Evolutionary conservation across 2,797 vertebrate genomes (phyloP).

Genomic region (Takifugu ocellatus): DNA sequence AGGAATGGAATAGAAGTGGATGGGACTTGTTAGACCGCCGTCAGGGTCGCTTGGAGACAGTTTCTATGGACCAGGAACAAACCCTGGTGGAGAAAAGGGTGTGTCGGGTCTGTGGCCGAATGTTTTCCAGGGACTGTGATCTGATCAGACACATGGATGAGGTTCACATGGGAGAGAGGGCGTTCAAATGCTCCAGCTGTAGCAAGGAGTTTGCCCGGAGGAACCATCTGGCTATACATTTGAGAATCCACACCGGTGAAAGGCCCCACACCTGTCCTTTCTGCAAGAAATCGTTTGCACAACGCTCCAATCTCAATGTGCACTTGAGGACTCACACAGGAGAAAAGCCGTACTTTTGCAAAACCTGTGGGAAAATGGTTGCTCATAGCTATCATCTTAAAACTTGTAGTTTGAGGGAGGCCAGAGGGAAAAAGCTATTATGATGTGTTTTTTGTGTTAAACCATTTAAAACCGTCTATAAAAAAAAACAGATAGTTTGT

Average conservation of each 20-base stretch:
- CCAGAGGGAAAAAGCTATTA: background rate
- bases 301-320: constrained; percentile 37
- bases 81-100: background rate
- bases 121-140: constrained; percentile 15
- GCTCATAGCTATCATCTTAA: constrained; percentile 33
- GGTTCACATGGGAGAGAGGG: constrained; percentile 14
- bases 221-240: constrained; percentile 23
- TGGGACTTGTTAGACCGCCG: no score
- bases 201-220: constrained; percentile 19
- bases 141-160: constrained; percentile 25
- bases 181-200: constrained; percentile 34
- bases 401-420: background rate
- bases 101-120: constrained; percentile 27
- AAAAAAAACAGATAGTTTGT: no score
- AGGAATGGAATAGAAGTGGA: background rate
- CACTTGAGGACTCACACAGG: constrained; percentile 41
- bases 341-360: constrained; percentile 40
- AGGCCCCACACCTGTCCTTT: constrained; percentile 32
- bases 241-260: constrained; percentile 41
- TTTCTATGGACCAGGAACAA: background rate
- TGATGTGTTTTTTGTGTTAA: background rate
- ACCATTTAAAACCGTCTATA: background rate
- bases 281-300: constrained; percentile 33
- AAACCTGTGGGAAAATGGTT: constrained; percentile 24
- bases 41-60: background rate